Conservation (phyloP, 2,888 invertebrate species). For the Aphidius colemani region DNA sequence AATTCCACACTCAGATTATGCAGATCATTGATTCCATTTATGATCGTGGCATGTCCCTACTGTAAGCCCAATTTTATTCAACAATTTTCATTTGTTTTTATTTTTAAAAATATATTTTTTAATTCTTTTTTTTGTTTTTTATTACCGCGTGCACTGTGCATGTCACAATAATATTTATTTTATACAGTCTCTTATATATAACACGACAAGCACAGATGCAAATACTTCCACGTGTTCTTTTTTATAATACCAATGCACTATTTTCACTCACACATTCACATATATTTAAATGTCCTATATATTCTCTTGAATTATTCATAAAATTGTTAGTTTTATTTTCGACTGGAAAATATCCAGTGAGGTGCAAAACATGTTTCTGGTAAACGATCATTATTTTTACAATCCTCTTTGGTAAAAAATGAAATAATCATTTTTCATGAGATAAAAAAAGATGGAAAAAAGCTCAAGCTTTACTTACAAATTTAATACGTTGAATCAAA, state of each 20-base stretch:
- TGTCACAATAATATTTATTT: constrained; percentile 31
- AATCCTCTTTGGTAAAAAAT: constrained; percentile 7
- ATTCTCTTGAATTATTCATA: constrained; percentile 34
- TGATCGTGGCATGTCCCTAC: neutral
- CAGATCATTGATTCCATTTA: constrained; percentile 32
- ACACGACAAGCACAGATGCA: neutral
- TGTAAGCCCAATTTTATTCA: constrained; percentile 26
- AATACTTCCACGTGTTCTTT: no score
- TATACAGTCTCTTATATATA: neutral
- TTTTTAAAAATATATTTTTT: constrained; percentile 11
- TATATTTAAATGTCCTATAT: constrained; percentile 15
- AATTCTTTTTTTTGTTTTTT: constrained; percentile 21
- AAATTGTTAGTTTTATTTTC: constrained; percentile 24
- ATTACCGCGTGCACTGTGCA: constrained; percentile 14
- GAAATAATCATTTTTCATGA: neutral
- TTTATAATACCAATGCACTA: no score
- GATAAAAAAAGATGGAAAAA: constrained; percentile 10
- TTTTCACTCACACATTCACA: neutral
- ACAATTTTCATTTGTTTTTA: neutral
- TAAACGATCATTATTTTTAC: no score
- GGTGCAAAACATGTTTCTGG: neutral
- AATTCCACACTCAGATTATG: constrained; percentile 29
- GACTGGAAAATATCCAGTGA: neutral
- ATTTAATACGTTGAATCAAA: constrained; percentile 43
- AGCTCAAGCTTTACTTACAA: constrained; percentile 30